Evolutionary conservation across 2,888 invertebrate genomes (phyloP), one percentile per base, ranked within the genome.

Genomic region (Zele albiditarsus): DNA sequence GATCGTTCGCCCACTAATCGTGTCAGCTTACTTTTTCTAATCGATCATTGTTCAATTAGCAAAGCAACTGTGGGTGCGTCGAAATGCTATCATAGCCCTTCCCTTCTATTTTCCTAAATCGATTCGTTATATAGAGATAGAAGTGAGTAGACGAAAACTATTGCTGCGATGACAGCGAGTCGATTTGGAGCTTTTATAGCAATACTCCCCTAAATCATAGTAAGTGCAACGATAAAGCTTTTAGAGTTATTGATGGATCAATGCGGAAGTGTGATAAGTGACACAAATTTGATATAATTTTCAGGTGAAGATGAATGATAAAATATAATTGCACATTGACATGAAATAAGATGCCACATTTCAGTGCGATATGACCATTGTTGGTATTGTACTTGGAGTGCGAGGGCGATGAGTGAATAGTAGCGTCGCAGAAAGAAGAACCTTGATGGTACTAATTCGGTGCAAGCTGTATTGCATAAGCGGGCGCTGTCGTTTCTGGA

Each of bases 381-480:
- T 71, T 71, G 71, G 75, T 74, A 25, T 38, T 70, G 65, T 70
- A 38, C 63, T 4, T 23, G 49, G 49, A 62, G 63, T 58, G 28
- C 62, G 58, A 71, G 68, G 65, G 76, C 74, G 72, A 76, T 49
- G 46, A 73, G 42, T 68, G 57, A 46, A 8, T 20, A 5, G n/a
- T 72, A 68, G 49, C 27, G 49, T 38, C 33, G 63, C 27, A 57
- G 31, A 57, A 71, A 63, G 66, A 65, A 67, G 62, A 62, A 67
- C 80, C 79, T 80, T 80, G 79, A 69, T 62, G 70, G 72, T 72
- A 78, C 79, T 80, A 80, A 79, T 80, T 79, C 76, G 79, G 80
- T 79, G 74, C 77, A 71, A 77, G 77, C 57, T 71, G 73, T 74
- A 70, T 77, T 78, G 69, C 76, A 71, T 73, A 75, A 73, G 33